These are phyloP conservation scores for Drosophila tristis DNA, from an alignment of 1,140 invertebrate genomes.

Conservation along the genomic window DNA sequence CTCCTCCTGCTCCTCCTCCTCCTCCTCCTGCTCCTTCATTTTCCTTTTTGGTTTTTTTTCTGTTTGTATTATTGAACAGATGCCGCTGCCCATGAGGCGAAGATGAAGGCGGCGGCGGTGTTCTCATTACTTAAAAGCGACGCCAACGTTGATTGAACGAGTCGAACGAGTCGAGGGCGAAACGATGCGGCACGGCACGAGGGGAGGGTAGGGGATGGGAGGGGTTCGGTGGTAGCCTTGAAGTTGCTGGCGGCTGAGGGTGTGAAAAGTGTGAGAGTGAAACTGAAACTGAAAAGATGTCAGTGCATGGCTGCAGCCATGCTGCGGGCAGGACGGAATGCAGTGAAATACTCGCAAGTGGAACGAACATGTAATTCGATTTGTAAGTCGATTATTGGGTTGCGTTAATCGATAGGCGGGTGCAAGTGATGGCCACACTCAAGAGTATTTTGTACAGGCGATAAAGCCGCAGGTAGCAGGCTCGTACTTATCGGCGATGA, in stretches of 20 bases:
- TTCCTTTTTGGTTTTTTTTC: slow-evolving; percentile 1
- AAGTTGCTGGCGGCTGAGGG: slow-evolving; percentile 9
- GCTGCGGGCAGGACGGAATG: background rate
- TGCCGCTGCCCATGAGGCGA: slow-evolving; percentile 47
- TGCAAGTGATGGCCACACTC: too few relatives aligned
- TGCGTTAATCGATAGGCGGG: too few relatives aligned
- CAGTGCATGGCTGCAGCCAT: background rate
- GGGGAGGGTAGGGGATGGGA: too few relatives aligned
- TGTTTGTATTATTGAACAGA: slow-evolving; percentile 40
- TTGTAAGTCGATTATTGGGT: too few relatives aligned
- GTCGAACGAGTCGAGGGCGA: background rate
- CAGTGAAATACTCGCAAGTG: too few relatives aligned
- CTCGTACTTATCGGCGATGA: background rate
- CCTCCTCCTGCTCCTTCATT: background rate
- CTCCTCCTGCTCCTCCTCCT: background rate
- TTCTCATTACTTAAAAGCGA: slow-evolving; percentile 53
- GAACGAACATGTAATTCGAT: background rate
- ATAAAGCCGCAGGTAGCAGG: too few relatives aligned
- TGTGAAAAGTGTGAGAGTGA: slow-evolving; percentile 19
- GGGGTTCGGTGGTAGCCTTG: too few relatives aligned
- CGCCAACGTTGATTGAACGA: slow-evolving; percentile 41
- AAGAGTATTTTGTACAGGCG: too few relatives aligned
- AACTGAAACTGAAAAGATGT: background rate
- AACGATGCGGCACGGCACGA: background rate
- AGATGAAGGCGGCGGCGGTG: slow-evolving; percentile 29